Evolutionary conservation across 2,888 invertebrate species (phyloP).

Genomic region (Morpho helenor): DNA sequence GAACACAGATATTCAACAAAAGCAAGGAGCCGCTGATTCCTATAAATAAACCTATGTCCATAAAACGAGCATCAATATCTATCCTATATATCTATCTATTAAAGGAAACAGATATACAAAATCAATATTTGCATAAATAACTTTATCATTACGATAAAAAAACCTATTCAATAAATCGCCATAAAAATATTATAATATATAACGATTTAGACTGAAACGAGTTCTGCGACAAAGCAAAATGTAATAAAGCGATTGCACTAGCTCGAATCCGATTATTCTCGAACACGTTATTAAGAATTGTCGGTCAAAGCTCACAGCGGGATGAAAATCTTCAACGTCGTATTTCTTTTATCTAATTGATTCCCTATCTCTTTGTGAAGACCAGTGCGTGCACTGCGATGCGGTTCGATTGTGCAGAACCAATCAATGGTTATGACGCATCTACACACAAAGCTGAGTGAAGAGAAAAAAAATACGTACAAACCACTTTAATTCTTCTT

Average conservation of each 20-base stretch:
- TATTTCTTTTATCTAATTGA: conserved; percentile 66
- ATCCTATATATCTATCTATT: too few species aligned
- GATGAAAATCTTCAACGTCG: conserved; percentile 60
- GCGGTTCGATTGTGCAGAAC: conserved; percentile 54
- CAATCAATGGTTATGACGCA: conserved; percentile 66
- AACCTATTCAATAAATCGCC: too few species aligned
- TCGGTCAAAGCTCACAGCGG: conserved; percentile 27
- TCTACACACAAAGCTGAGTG: conserved; percentile 25
- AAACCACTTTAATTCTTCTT: conserved; percentile 4
- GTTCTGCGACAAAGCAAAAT: conserved; percentile 2
- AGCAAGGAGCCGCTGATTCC: too few species aligned
- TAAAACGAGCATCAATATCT: too few species aligned
- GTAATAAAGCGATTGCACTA: conserved; percentile 8
- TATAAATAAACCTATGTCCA: too few species aligned
- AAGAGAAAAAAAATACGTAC: conserved; percentile 9
- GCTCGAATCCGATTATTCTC: conserved; percentile 12
- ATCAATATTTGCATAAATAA: too few species aligned
- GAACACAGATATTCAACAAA: too few species aligned
- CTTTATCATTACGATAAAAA: too few species aligned
- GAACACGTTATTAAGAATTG: conserved; percentile 17
- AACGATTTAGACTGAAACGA: too few species aligned
- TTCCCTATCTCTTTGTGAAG: conserved; percentile 60
- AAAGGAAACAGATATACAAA: too few species aligned
- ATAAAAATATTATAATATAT: too few species aligned
- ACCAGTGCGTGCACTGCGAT: conserved; percentile 53